These are phyloP conservation scores for Drosophila biarmipes DNA, from an alignment of 1,140 invertebrate species.

Conservation along the genomic window DNA sequence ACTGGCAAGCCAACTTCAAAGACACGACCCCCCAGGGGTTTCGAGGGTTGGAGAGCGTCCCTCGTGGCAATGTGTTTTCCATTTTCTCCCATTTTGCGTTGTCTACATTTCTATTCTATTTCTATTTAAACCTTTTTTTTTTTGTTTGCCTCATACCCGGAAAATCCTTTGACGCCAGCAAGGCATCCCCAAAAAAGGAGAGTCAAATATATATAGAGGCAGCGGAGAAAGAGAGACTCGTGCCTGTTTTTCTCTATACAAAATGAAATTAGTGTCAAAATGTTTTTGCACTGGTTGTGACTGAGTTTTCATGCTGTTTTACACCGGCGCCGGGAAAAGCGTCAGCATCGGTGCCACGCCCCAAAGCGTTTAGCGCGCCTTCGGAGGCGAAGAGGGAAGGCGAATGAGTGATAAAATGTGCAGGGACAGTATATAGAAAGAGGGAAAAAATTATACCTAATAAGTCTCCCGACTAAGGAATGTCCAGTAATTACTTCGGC, in stretches of 20 bases:
- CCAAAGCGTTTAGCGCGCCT: conserved; percentile 78
- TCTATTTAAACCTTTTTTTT: conserved; percentile 77
- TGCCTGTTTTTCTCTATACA: conserved; percentile 77
- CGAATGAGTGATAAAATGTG: conserved; percentile 79
- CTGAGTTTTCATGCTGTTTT: conserved; percentile 82
- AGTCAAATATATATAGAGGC: conserved; percentile 15
- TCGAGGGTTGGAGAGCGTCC: conserved; percentile 12
- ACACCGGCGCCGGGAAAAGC: conserved; percentile 62
- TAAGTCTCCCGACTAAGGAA: not conserved
- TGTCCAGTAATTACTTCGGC: not conserved
- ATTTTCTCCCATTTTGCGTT: conserved; percentile 61
- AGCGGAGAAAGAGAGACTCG: conserved; percentile 36
- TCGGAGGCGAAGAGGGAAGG: conserved; percentile 44
- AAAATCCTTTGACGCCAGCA: conserved; percentile 77
- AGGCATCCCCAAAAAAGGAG: conserved; percentile 41
- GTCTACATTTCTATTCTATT: conserved; percentile 79
- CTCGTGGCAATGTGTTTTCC: conserved; percentile 70
- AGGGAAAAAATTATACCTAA: conserved; percentile 9
- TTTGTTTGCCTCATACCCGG: conserved; percentile 24
- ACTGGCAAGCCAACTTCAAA: conserved; percentile 65
- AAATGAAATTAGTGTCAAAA: conserved; percentile 83
- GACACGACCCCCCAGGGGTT: conserved; percentile 42
- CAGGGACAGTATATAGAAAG: conserved; percentile 35
- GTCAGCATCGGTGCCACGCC: conserved; percentile 62
- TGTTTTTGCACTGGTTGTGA: conserved; percentile 79